Evolutionary conservation across 2,888 invertebrate genomes (phyloP).

Genomic region (Serripes groenlandicus): DNA sequence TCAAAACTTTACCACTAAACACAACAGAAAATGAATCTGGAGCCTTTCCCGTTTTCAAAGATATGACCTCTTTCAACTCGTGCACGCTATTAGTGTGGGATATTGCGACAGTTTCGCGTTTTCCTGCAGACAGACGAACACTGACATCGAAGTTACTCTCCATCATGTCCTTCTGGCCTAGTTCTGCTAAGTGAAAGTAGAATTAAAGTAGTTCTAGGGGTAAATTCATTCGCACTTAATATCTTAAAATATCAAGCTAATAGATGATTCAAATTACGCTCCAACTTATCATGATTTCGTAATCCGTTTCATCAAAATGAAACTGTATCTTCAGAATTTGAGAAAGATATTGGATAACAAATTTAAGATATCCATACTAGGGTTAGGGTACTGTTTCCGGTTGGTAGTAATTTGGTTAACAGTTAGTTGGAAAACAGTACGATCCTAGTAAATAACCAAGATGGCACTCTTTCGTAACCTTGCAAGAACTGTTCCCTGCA

Average conservation of each 20-base stretch:
- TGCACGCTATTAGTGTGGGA: neutral
- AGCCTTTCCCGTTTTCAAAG: conserved; percentile 15
- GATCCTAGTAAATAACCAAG: conserved; percentile 2
- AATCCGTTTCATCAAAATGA: no score
- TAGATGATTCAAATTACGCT: no score
- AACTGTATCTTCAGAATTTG: no score
- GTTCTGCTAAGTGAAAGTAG: conserved; percentile 13
- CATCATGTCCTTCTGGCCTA: neutral
- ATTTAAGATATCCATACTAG: no score
- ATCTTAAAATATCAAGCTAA: no score
- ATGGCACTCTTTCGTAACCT: conserved; percentile 80
- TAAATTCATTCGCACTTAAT: no score
- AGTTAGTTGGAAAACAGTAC: no score
- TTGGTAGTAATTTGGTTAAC: no score
- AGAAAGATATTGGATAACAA: no score
- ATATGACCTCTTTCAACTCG: conserved; percentile 20
- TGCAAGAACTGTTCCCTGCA: conserved; percentile 62
- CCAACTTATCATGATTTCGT: no score
- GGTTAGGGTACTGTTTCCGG: no score
- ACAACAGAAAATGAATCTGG: conserved; percentile 35
- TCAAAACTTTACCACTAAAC: conserved; percentile 50
- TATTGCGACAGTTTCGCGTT: neutral
- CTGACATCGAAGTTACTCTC: neutral
- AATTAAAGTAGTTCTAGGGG: neutral
- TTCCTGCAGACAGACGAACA: conserved; percentile 1